Conservation (phyloP, 2,797 vertebrate genomes). For the Poliocrania exsul region DNA sequence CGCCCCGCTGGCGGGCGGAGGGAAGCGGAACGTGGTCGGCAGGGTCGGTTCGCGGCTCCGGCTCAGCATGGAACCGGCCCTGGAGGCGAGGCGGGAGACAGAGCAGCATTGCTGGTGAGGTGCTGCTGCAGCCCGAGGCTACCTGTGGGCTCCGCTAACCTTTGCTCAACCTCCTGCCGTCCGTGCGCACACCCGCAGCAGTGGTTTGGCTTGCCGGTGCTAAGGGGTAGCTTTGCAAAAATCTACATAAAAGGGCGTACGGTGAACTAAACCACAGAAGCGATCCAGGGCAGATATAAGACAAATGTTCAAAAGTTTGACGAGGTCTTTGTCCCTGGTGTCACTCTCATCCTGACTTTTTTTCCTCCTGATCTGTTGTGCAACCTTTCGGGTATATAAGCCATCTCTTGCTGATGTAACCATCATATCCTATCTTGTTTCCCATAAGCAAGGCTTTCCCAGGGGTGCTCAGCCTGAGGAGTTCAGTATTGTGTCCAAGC, state of each 20-base stretch:
- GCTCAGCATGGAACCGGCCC: not conserved
- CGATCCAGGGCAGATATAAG: not conserved
- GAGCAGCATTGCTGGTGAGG: not conserved
- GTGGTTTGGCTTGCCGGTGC: not conserved
- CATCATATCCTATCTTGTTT: not conserved
- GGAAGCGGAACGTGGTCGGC: not conserved
- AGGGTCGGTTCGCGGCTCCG: not conserved
- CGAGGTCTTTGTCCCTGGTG: not conserved
- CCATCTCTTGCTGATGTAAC: conserved; percentile 12
- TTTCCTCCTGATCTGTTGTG: not conserved
- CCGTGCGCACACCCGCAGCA: accelerated
- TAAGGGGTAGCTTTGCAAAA: not conserved
- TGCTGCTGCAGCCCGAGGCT: not conserved
- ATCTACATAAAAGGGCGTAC: accelerated
- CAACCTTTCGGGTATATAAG: not conserved
- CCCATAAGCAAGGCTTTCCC: not conserved
- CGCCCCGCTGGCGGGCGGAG: not conserved
- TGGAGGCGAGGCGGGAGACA: not conserved
- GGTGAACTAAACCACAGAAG: not conserved
- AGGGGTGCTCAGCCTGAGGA: not conserved
- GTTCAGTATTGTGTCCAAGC: not conserved
- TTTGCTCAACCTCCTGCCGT: not conserved
- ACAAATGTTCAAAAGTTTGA: not conserved
- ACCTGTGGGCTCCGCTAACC: not conserved
- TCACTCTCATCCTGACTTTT: not conserved